Conservation (phyloP, 1,140 invertebrate genomes). For the Drosophila nikananu region DNA sequence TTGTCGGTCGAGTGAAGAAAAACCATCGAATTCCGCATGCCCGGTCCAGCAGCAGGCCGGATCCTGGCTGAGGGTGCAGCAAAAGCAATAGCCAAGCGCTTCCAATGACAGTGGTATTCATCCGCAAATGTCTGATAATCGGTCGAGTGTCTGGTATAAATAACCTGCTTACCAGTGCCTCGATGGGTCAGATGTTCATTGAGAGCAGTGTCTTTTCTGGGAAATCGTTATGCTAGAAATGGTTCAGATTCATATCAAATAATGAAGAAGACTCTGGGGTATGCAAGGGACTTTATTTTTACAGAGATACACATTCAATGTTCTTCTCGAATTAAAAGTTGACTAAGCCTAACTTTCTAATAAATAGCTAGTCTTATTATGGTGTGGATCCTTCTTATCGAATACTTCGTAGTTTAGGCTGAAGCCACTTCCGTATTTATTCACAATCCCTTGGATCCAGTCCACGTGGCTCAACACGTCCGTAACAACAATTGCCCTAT, state of each 20-base stretch:
- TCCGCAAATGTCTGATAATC: background rate
- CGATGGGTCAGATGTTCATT: slow-evolving; percentile 2
- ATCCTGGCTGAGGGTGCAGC: background rate
- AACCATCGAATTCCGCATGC: no score
- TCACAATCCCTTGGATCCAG: no score
- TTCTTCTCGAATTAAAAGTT: background rate
- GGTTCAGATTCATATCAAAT: no score
- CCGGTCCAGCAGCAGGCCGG: no score
- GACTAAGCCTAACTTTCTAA: background rate
- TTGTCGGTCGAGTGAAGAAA: no score
- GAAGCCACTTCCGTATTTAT: background rate
- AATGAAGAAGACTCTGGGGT: background rate
- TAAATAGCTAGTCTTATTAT: background rate
- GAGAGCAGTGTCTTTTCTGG: slow-evolving; percentile 3
- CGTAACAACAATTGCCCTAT: no score
- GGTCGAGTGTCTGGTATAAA: background rate
- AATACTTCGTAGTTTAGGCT: background rate
- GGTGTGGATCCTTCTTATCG: background rate
- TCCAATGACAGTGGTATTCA: background rate
- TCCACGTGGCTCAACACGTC: no score
- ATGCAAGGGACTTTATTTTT: background rate
- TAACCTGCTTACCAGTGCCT: background rate
- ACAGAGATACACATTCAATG: background rate
- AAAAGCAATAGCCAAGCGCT: background rate
- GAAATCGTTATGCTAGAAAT: background rate